These are phyloP conservation scores for Gadus macrocephalus DNA, from an alignment of 2,113 vertebrate species.

Conservation along the genomic window DNA sequence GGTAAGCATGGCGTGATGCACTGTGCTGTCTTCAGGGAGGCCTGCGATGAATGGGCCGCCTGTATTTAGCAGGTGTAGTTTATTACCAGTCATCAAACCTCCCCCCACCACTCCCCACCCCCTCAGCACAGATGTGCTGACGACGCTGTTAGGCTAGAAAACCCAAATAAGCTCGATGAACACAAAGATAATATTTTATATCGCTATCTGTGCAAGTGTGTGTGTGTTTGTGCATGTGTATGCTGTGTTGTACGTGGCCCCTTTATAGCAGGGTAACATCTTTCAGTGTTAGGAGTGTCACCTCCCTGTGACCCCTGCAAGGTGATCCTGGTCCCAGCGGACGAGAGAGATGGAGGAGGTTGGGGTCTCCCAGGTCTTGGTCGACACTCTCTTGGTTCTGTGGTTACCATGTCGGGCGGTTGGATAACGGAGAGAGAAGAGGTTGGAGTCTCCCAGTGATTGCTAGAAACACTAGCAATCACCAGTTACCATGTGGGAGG, in stretches of 20 bases:
- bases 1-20: slow-evolving; percentile 48
- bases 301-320: slow-evolving; percentile 14
- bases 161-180: slow-evolving; percentile 74
- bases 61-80: slow-evolving; percentile 74
- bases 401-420: neutral
- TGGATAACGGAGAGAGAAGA: neutral
- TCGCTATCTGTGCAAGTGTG: neutral
- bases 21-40: slow-evolving; percentile 33
- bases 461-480: no score
- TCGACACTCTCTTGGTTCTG: no score
- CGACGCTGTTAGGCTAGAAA: slow-evolving; percentile 53
- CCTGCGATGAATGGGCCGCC: slow-evolving; percentile 12
- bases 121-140: slow-evolving; percentile 58
- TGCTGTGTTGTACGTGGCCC: slow-evolving; percentile 4
- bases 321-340: slow-evolving; percentile 1
- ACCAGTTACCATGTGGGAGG: neutral
- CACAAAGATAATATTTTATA: slow-evolving; percentile 69
- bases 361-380: neutral
- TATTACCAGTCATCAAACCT: slow-evolving; percentile 70
- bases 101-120: slow-evolving; percentile 18
- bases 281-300: slow-evolving; percentile 40
- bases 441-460: neutral
- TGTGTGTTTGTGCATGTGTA: slow-evolving; percentile 1
- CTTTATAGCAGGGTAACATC: slow-evolving; percentile 40
- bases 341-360: neutral